Base-by-base conservation (phyloP, 2,888 invertebrate species). In the Aporophyla nigra region DNA sequence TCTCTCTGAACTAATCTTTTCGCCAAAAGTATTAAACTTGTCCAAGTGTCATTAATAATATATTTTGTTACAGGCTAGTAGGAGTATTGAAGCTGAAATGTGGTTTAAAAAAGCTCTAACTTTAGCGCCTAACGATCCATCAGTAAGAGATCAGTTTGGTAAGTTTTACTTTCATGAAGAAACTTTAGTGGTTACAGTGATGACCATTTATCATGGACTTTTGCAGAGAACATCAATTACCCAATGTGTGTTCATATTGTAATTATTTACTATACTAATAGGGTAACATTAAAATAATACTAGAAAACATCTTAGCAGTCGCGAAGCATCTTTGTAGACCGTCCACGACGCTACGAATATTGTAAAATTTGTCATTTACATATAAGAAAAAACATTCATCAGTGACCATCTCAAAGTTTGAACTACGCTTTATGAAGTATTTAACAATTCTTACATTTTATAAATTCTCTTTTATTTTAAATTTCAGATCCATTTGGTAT, bases 101-200 rank as follows among this genome's bases (percentile, higher is more conserved):
- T 99, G 98, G 98, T 99, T 99, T 93, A 97, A 98, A 91, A 98
- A 98, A 93, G 99, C 99, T 46, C 97, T 98, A 87, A 97, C 97
- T 85, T 96, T 99, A 89, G 99, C 99, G 77, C 98, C 99, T 40
- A 97, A 97, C 84, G 99, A 99, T 93, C 98, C 98, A 24, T 97
- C 98, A 88, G 98, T 99, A 68, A 98, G 98, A 94, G 98, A 99
- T 95, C 99, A 99, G 95, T 99, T 99, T 94, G 99, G 99, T 96
- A 91, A 93, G 94, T 87, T 59, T 19, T 54, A 19, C 16, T 74
- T 70, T 70, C 53, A 66, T 71, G 24, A 59, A 59, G 61, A 24
- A 66, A 59, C 46, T 68, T 80, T 49, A 49, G 19, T 21, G 19
- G 6, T 43, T 58, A n/a, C 40, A 67, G 46, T 56, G 0, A 58